Base-by-base conservation (phyloP, 2,888 invertebrate genomes). In the Hofmannophila pseudospretella region DNA sequence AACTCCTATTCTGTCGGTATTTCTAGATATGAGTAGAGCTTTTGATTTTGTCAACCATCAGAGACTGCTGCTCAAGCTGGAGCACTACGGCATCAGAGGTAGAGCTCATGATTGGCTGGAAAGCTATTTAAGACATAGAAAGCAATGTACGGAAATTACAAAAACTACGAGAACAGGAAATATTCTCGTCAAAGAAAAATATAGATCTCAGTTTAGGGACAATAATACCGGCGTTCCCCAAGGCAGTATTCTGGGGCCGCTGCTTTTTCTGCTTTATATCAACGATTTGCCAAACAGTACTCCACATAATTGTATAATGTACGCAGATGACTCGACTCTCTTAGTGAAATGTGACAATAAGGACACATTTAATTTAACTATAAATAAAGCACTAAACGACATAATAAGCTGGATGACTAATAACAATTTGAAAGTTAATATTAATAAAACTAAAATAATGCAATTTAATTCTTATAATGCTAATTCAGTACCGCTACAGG, bases 71-170 rank as follows among this genome's bases (percentile, higher is more conserved):
- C 7, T 5, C 2, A 11, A 28, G 7, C 2, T 28, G 8, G 13
- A 28, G 2, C 4, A 4, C 1, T 13, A 13, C 7, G 28, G 28
- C 8, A 28, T 28, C 4, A 12, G 29, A 8, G 29, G 29, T 14
- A 13, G 2, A 8, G 29, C 29, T 4, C 12, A 8, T 1, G 14
- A 29, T 2, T 13, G 12, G n/a, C 3, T 29, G n/a, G 7, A 13
- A 2, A 8, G 13, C 7, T 29, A 14, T 14, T 5, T 29, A 14
- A 13, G 5, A 13, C 9, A 29, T n/a, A 5, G 29, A 13, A 12
- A 8, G 10, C 29, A 29, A 29, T 12, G 13, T 10, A 40, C 36
- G 1, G n/a, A 2, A 7, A 38, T 40, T 7, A 19, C 20, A 19
- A 20, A 33, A 16, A 31, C 40, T n/a, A 19, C 11, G 5, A 10